phyloP scores from a whole-genome alignment of 37 sponge, comb jelly and placozoan genomes.

The Ephydatia muelleri region DNA sequence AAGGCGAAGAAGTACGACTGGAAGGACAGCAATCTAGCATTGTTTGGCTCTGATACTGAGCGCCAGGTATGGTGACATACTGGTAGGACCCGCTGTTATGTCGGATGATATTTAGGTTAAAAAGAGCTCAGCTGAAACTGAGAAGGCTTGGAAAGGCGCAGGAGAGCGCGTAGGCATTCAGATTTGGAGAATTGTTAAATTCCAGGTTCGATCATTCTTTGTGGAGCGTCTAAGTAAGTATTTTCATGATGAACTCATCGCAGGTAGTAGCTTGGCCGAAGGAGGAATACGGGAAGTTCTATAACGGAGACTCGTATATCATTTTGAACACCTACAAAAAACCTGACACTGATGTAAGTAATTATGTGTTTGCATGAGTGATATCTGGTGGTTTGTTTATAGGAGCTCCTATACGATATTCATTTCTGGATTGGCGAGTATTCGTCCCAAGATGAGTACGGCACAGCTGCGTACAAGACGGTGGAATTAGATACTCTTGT shows the following conservation, averaged over 20 bases:
- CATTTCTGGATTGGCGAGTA: constrained; percentile 98
- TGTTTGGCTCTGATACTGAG: constrained; percentile 96
- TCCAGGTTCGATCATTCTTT: constrained; percentile 60
- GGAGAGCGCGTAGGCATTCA: constrained; percentile 86
- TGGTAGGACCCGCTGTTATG: neutral
- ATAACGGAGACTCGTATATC: constrained; percentile 98
- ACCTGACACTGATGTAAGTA: constrained; percentile 35
- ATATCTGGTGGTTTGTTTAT: neutral
- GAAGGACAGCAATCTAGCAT: constrained; percentile 97
- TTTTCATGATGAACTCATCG: neutral
- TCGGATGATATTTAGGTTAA: constrained; percentile 66
- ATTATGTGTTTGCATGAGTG: neutral
- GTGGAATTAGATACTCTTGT: constrained; percentile 98
- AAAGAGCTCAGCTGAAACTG: constrained; percentile 90
- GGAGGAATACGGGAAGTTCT: constrained; percentile 95
- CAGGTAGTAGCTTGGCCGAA: constrained; percentile 87
- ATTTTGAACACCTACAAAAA: constrained; percentile 96
- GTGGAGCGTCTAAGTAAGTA: neutral
- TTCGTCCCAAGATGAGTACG: constrained; percentile 98
- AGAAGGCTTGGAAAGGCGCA: constrained; percentile 92
- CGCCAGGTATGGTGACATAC: constrained; percentile 50
- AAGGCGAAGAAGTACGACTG: constrained; percentile 97
- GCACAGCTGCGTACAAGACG: constrained; percentile 99
- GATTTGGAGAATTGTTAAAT: constrained; percentile 98
- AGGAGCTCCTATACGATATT: constrained; percentile 88